Percentiles rank a stretch among this genome's conserved stretches.
Evolutionary conservation across 2,113 vertebrate genomes (phyloP).

Genomic region (Ptyas mucosa): DNA sequence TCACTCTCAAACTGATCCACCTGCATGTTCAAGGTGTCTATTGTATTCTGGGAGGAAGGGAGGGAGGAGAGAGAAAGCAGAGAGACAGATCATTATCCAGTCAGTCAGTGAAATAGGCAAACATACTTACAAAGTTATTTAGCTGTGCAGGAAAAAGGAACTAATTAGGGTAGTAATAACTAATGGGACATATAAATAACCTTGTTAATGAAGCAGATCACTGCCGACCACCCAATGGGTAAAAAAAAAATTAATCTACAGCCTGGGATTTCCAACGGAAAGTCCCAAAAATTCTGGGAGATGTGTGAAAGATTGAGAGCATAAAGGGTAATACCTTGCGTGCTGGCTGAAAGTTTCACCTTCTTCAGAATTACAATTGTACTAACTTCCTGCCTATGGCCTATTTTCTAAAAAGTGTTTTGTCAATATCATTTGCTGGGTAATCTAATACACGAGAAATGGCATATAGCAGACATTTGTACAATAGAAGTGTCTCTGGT

Average conservation of each 20-base stretch:
- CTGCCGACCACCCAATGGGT: background rate
- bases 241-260: background rate
- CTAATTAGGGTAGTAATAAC: background rate
- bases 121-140: background rate
- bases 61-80: background rate
- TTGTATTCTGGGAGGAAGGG: conserved; percentile 76
- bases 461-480: background rate
- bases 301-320: background rate
- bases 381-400: too few relatives aligned
- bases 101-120: background rate
- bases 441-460: background rate
- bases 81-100: background rate
- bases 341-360: background rate
- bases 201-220: background rate
- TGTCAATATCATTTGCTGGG: background rate
- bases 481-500: background rate
- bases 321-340: background rate
- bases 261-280: background rate
- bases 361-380: background rate
- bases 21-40: conserved; percentile 95
- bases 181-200: too few relatives aligned
- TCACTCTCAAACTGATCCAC: conserved; percentile 98
- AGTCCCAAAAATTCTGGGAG: background rate
- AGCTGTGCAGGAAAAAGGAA: background rate
- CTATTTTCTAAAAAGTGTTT: background rate